phyloP scores from a whole-genome alignment of 2,888 invertebrate genomes.

The Torymus auratus region DNA sequence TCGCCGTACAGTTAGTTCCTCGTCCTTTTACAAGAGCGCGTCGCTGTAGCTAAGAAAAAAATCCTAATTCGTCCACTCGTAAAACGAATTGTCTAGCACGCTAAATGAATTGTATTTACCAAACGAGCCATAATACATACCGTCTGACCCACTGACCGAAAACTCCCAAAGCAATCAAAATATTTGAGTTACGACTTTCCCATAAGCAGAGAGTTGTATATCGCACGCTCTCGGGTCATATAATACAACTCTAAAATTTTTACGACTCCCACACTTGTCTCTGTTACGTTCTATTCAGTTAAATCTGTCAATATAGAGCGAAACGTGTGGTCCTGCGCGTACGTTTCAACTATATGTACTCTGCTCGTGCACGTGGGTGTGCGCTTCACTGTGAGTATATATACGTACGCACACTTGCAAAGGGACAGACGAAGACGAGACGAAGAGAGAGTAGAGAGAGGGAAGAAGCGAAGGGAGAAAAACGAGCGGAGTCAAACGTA shows the following conservation, averaged over 20 bases:
- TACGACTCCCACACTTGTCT: constrained; percentile 35
- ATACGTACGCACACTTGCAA: neutral
- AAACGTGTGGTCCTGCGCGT: constrained; percentile 1
- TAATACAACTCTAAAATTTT: constrained; percentile 45
- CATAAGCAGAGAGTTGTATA: constrained; percentile 1
- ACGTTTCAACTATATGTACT: no score
- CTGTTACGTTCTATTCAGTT: constrained; percentile 15
- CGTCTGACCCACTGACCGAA: neutral
- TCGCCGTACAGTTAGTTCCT: constrained; percentile 42
- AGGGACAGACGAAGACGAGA: constrained; percentile 7
- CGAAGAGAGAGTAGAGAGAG: neutral
- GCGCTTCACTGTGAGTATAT: no score
- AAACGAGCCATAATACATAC: neutral
- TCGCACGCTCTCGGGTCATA: neutral
- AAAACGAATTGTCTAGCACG: neutral
- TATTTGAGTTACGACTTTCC: neutral
- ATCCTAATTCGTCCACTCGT: neutral
- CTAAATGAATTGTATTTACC: neutral
- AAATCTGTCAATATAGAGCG: constrained; percentile 29
- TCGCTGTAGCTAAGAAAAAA: constrained; percentile 43
- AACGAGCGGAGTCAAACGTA: constrained; percentile 63
- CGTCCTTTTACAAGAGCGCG: constrained; percentile 48
- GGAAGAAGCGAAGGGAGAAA: constrained; percentile 29
- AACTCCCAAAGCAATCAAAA: neutral
- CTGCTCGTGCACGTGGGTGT: no score